Evolutionary conservation across 2,797 vertebrate species (phyloP), one percentile per base, ranked within the genome.

Genomic region (Micromesistius poutassou): DNA sequence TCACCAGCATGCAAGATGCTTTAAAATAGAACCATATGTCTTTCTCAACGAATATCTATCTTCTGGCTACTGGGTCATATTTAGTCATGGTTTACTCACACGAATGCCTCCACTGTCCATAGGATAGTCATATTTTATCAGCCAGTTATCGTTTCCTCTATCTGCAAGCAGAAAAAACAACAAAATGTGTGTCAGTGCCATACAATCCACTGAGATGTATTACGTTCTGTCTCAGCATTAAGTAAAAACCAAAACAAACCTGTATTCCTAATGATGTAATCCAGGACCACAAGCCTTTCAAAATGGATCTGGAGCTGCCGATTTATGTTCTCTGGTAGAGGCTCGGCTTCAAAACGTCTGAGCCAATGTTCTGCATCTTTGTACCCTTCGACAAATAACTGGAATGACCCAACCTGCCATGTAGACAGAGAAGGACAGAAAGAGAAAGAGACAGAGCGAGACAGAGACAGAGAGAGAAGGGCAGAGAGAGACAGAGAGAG

Each of bases 211-310:
- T n/a, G 38, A 38, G 25, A 8, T 22, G 25, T 30, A 25, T 30
- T 33, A 1, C 5, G 13, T 31, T 28, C 35, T 68, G 13, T 10
- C 28, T 68, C 12, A 7, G 40, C 30, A 36, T 16, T 14, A 1
- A 31, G 40, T 42, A 13, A 28, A 36, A 25, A 36, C 22, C 0
- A 25, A 3, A 9, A 72, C 70, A 0, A 77, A 96, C 96, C 96
- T 72, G 96, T 97, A 87, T 97, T 97, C 77, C 96, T 94, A 86
- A 97, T 97, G 85, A 97, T 97, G 88, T 96, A 97, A 84, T 97
- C 96, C 82, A 97, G 90, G 28, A 96, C 95, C 81, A 97, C 96
- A 77, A 97, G 89, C 73, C 96, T 92, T 89, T 97, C 96, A 0
- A 97, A 97, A 82, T 96, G 95, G 19, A 96, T 89, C 80, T 96